Base-by-base conservation (phyloP, 2,113 vertebrate genomes). In the Anhinga anhinga region DNA sequence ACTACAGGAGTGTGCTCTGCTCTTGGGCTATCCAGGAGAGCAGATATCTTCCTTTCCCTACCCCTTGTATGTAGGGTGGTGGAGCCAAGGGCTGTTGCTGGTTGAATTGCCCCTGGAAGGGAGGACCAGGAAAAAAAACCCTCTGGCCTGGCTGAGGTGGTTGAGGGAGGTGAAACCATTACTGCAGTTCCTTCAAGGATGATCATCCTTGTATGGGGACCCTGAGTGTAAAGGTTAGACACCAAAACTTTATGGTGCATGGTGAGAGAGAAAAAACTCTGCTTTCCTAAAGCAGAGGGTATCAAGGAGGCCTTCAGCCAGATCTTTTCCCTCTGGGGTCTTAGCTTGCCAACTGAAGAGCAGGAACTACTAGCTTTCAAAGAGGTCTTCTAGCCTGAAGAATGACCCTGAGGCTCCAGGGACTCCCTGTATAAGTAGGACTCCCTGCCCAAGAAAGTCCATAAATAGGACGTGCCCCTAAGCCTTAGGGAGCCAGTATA, bases 401-500 rank as follows among this genome's bases (percentile, higher is more conserved):
- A 63, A 62, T 53, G 36, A 23, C 36, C 36, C 58, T 17, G 44
- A 76, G 63, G 53, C 42, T 72, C 27, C 32, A 76, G 58, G 52
- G 52, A 84, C 15, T 42, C 36, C 42, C 36, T 65, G 25, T 23
- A 23, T 18, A 42, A 67, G 58, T 13, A 70, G 83, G 50, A 29
- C 30, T 47, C 44, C 44, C 23, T 76, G 36, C 22, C 21, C 34
- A 15, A 45, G 44, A 20, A 21, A 15, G 22, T n/a, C 22, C 8
- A 0, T 23, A 50, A 23, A 13, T 44, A n/a, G 9, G 45, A 61
- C 2, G 6, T 23, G 14, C 7, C 27, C 30, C 29, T 9, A 56
- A 69, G n/a, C 29, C 42, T 34, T 32, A 15, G 55, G 49, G 53
- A 78, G 55, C 49, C 20, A n/a, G 26, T 2, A n/a, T 45, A 83